phyloP scores from a whole-genome alignment of 2,113 vertebrate species.

The Catagonus wagneri region DNA sequence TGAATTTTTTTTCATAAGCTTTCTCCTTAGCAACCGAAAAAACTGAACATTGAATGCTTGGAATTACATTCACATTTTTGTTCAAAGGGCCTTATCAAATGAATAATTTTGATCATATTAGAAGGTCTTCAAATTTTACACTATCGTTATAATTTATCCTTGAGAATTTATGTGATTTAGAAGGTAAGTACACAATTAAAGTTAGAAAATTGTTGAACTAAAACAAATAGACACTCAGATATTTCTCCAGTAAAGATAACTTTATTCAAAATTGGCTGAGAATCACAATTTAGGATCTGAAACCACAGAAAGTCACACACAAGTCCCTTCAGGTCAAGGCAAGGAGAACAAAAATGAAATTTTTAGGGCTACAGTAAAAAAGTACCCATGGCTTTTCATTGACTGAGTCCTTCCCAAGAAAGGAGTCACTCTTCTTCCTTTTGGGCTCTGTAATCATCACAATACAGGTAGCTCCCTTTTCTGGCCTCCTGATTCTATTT shows the following conservation, averaged over 20 bases:
- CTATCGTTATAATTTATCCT: background rate
- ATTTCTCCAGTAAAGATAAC: background rate
- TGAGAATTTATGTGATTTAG: background rate
- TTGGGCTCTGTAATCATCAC: too few relatives aligned
- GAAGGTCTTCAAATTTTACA: background rate
- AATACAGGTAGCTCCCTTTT: too few relatives aligned
- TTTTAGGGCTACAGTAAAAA: too few relatives aligned
- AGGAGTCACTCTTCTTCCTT: too few relatives aligned
- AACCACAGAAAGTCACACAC: background rate
- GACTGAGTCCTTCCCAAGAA: too few relatives aligned
- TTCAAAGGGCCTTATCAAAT: background rate
- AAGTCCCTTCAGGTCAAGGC: background rate
- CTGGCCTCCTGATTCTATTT: too few relatives aligned
- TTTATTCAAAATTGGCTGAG: background rate
- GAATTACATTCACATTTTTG: background rate
- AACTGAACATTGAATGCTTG: background rate
- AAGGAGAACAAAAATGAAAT: background rate
- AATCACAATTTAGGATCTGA: background rate
- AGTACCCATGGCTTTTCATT: too few relatives aligned
- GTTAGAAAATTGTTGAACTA: background rate
- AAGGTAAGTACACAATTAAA: background rate
- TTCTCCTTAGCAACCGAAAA: background rate
- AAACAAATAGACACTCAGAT: background rate
- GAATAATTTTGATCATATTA: background rate
- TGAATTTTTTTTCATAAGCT: background rate